phyloP scores from a whole-genome alignment of 2,888 invertebrate species.

The Allygus modestus region DNA sequence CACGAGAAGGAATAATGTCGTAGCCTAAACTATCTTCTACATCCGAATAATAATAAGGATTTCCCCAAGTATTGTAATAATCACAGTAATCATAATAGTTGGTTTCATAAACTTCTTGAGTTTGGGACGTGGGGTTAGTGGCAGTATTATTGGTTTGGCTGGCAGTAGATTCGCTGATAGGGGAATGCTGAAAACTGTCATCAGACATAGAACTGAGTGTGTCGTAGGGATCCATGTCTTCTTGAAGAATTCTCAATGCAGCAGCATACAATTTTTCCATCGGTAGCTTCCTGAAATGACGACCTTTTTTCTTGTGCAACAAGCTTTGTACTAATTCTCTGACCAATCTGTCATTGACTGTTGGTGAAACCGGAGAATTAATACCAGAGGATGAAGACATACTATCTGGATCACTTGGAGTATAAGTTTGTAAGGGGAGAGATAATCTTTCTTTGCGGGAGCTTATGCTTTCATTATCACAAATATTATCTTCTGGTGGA shows the following conservation, averaged over 20 bases:
- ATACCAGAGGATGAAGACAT: conserved; percentile 77
- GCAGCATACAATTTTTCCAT: conserved; percentile 79
- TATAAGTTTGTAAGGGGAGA: conserved; percentile 75
- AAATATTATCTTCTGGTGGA: conserved; percentile 71
- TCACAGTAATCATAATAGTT: conserved; percentile 77
- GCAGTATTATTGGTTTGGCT: conserved; percentile 62
- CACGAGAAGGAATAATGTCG: conserved; percentile 79
- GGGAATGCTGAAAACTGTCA: conserved; percentile 70
- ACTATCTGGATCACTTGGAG: conserved; percentile 76
- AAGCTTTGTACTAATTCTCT: conserved; percentile 80
- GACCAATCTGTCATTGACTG: conserved; percentile 77
- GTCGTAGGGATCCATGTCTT: conserved; percentile 77
- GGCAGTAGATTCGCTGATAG: conserved; percentile 58
- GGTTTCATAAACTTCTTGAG: conserved; percentile 75
- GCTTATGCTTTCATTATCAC: conserved; percentile 72
- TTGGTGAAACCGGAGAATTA: conserved; percentile 76
- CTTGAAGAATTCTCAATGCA: conserved; percentile 78
- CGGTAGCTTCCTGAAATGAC: conserved; percentile 77
- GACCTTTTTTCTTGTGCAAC: conserved; percentile 77
- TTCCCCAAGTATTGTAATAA: conserved; percentile 79
- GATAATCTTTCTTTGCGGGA: conserved; percentile 77
- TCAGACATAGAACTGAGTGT: conserved; percentile 74
- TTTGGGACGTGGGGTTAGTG: conserved; percentile 62
- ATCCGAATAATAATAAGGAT: conserved; percentile 71
- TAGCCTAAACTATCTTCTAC: conserved; percentile 72